Evolutionary conservation across 2,113 vertebrate genomes (phyloP).

Genomic region (Microcebus griseorufus): DNA sequence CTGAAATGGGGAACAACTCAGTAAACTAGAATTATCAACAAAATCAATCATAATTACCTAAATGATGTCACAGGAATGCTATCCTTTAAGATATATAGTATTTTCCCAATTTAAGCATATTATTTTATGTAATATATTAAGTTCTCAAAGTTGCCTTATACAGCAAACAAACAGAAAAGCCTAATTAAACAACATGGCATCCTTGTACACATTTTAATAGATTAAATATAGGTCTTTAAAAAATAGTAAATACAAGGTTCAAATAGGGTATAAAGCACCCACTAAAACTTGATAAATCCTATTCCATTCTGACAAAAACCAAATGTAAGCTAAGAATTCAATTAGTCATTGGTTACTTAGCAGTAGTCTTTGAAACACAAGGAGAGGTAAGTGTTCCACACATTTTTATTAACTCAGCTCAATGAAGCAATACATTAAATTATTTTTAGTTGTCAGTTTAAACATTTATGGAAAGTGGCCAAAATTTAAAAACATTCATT

Average conservation of each 20-base stretch:
- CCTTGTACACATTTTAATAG: background rate
- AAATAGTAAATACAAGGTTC: conserved; percentile 15
- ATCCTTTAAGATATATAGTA: background rate
- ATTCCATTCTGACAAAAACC: background rate
- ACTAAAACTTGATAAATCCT: background rate
- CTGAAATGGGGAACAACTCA: background rate
- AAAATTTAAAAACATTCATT: conserved; percentile 30
- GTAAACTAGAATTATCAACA: background rate
- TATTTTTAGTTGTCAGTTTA: conserved; percentile 17
- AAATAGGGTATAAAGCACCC: background rate
- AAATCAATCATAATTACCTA: conserved; percentile 20
- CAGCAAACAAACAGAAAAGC: conserved; percentile 14
- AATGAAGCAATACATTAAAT: conserved; percentile 6
- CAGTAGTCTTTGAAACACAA: conserved; percentile 2
- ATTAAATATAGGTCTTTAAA: conserved; percentile 12
- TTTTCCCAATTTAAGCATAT: conserved; percentile 17
- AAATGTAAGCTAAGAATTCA: conserved; percentile 21
- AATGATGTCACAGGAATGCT: background rate
- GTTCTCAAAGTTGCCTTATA: background rate
- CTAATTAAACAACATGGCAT: background rate
- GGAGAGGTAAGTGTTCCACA: background rate
- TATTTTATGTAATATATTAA: conserved; percentile 12
- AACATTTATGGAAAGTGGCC: background rate
- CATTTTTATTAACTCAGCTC: conserved; percentile 38
- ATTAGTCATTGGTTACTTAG: conserved; percentile 6